A percentile compares a stretch with the other conserved stretches of the same genome.
These are phyloP conservation scores for Coptodon rendalli DNA, from an alignment of 2,113 vertebrate species.

Conservation along the genomic window DNA sequence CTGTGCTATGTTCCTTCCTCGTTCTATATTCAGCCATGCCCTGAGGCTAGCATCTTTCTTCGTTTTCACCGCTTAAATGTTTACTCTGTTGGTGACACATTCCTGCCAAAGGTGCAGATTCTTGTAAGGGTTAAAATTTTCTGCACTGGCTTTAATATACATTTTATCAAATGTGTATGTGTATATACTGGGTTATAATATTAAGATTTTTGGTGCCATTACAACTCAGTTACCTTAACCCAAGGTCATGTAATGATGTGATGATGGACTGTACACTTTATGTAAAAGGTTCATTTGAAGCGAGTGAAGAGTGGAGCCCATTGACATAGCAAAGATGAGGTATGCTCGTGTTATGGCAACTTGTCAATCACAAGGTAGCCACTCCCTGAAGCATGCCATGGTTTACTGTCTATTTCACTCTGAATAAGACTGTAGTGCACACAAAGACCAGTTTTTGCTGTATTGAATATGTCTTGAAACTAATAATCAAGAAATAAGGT, in stretches of 20 bases:
- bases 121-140: neutral
- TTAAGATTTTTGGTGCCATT: neutral
- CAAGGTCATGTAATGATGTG: neutral
- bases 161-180: neutral
- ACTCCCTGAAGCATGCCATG: neutral
- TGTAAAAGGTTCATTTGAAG: neutral
- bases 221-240: neutral
- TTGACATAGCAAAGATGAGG: neutral
- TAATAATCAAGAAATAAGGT: neutral
- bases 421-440: neutral
- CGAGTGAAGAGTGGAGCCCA: neutral
- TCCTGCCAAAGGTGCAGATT: neutral
- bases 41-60: constrained; percentile 45
- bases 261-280: neutral
- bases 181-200: neutral
- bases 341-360: neutral
- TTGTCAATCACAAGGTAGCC: neutral
- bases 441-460: neutral
- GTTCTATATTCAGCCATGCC: neutral
- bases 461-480: neutral
- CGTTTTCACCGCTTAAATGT: neutral
- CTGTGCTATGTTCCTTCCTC: neutral
- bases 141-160: neutral
- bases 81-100: neutral
- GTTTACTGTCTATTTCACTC: neutral